A percentile compares a stretch with the other conserved stretches of the same genome.
Evolutionary conservation across 2,888 invertebrate species (phyloP).

Genomic region (Morpho helenor): DNA sequence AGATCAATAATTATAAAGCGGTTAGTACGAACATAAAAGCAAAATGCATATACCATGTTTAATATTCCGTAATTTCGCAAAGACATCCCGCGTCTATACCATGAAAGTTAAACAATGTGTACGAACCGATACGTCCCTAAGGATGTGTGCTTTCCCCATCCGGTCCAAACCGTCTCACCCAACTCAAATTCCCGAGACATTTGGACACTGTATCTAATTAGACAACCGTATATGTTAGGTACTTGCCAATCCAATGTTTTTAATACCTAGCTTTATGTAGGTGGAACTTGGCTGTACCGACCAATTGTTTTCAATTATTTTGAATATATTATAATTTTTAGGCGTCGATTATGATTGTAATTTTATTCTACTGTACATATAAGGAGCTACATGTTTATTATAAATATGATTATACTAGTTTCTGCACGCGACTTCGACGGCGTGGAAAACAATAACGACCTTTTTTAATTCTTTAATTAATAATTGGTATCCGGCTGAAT

Average conservation of each 20-base stretch:
- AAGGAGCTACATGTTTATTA: no score
- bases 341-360: background rate
- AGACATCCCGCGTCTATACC: conserved; percentile 2
- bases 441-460: no score
- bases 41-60: no score
- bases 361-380: no score
- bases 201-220: conserved; percentile 48
- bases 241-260: conserved; percentile 15
- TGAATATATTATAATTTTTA: conserved; percentile 8
- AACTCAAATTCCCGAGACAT: conserved; percentile 47
- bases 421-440: no score
- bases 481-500: no score
- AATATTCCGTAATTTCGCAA: background rate
- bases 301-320: conserved; percentile 10
- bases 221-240: conserved; percentile 26
- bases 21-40: no score
- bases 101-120: conserved; percentile 13
- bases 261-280: conserved; percentile 6
- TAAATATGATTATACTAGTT: no score
- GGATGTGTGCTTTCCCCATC: conserved; percentile 12
- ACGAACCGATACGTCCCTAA: conserved; percentile 11
- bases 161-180: conserved; percentile 37
- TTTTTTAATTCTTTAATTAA: no score
- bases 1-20: no score
- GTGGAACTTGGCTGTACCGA: conserved; percentile 1